A percentile compares a stretch with the other conserved stretches of the same genome.
These are phyloP conservation scores for Dendropsophus ebraccatus DNA, from an alignment of 2,113 vertebrate species.

Conservation along the genomic window DNA sequence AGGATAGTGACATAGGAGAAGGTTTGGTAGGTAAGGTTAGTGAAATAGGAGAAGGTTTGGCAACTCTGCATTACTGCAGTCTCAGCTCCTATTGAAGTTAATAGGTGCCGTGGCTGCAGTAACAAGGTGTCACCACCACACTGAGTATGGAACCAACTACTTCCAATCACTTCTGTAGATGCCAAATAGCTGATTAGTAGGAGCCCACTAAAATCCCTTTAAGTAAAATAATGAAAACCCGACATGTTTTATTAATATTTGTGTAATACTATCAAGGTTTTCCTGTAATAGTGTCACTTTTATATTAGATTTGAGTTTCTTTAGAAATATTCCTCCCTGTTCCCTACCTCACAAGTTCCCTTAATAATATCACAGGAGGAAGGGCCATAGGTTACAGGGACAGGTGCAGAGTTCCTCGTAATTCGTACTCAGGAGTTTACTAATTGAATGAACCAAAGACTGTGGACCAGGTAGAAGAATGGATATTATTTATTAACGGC, in stretches of 20 bases:
- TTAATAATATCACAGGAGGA: neutral
- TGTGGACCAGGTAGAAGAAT: neutral
- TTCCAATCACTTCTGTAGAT: no score
- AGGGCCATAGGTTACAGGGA: neutral
- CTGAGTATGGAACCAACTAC: no score
- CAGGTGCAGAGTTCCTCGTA: conserved; percentile 18
- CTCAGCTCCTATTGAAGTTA: no score
- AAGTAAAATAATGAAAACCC: neutral
- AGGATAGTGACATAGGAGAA: no score
- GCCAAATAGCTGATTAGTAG: no score
- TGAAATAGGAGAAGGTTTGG: no score
- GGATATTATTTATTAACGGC: conserved; percentile 48
- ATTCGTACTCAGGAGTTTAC: conserved; percentile 9
- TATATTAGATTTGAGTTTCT: neutral
- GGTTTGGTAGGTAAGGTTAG: no score
- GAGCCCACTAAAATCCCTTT: neutral
- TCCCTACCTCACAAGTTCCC: neutral
- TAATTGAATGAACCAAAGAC: conserved; percentile 33
- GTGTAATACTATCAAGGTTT: neutral
- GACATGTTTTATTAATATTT: neutral
- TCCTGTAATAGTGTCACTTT: neutral
- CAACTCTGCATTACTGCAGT: no score
- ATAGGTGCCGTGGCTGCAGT: no score
- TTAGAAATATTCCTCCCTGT: neutral
- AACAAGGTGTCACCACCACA: no score